A percentile compares a stretch with the other conserved stretches of the same genome.
Evolutionary conservation across 1,140 invertebrate species (phyloP).

Genomic region (Mactra quadrangularis): DNA sequence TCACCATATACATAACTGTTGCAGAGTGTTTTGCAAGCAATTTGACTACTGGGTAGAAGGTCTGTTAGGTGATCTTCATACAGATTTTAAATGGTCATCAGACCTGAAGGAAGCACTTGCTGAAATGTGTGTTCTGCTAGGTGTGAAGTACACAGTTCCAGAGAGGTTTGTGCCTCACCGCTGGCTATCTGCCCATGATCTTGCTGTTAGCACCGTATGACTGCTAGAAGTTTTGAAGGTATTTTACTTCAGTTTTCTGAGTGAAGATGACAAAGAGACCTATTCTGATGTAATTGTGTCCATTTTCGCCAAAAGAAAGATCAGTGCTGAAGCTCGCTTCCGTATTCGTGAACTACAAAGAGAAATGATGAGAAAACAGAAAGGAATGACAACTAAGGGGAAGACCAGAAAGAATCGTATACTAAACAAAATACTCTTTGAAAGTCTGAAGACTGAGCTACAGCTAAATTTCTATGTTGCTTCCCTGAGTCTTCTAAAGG

Average conservation of each 20-base stretch:
- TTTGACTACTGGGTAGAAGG: constrained; percentile 67
- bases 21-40: constrained; percentile 70
- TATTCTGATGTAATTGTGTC: too few species aligned
- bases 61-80: constrained; percentile 65
- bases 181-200: constrained; percentile 73
- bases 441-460: background rate
- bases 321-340: too few species aligned
- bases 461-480: constrained; percentile 17
- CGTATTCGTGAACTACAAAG: too few species aligned
- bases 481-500: constrained; percentile 10
- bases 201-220: constrained; percentile 41
- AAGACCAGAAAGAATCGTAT: constrained; percentile 19
- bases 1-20: constrained; percentile 72
- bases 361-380: too few species aligned
- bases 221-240: constrained; percentile 62
- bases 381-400: constrained; percentile 16
- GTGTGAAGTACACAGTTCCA: constrained; percentile 67
- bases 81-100: constrained; percentile 72
- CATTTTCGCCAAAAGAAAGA: too few species aligned
- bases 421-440: constrained; percentile 8
- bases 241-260: constrained; percentile 65
- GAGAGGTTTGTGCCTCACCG: constrained; percentile 61
- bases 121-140: constrained; percentile 67
- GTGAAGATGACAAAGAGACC: background rate
- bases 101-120: constrained; percentile 62